Conservation (phyloP, 2,888 invertebrate genomes). For the Harpalus rufipes region DNA sequence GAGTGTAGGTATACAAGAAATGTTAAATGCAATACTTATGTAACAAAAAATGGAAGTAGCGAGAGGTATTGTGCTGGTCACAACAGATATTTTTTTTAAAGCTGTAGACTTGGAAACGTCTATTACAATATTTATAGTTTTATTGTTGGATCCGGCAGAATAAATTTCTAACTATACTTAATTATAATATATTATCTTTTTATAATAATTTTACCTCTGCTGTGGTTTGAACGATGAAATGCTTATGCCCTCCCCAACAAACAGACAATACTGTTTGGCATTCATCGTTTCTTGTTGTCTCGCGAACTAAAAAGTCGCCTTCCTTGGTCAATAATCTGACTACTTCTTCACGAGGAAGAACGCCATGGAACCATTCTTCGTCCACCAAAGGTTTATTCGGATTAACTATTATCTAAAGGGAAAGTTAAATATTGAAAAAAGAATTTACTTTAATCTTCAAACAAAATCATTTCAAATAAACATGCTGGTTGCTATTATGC, state of each 20-base stretch:
- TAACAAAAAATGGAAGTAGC: no score
- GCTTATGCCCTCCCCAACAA: constrained; percentile 97
- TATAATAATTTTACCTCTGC: constrained; percentile 83
- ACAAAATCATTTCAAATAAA: not conserved
- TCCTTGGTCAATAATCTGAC: constrained; percentile 93
- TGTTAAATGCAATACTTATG: no score
- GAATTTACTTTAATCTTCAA: not conserved
- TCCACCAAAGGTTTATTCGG: constrained; percentile 87
- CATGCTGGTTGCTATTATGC: not conserved
- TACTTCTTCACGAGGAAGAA: constrained; percentile 96
- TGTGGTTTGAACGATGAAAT: constrained; percentile 97
- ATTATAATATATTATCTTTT: no score
- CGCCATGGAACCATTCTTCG: constrained; percentile 99
- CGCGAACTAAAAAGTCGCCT: constrained; percentile 96
- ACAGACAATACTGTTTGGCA: constrained; percentile 96
- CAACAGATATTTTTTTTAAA: no score
- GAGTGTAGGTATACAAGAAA: no score
- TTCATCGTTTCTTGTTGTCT: constrained; percentile 94
- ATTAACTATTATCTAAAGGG: constrained; percentile 53
- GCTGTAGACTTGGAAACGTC: no score
- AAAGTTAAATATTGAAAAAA: not conserved
- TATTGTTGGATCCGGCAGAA: no score
- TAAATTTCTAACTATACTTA: no score
- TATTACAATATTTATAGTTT: no score
- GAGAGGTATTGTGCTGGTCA: no score